Conservation (phyloP, 2,888 invertebrate species). For the Clepsis dumicolana region DNA sequence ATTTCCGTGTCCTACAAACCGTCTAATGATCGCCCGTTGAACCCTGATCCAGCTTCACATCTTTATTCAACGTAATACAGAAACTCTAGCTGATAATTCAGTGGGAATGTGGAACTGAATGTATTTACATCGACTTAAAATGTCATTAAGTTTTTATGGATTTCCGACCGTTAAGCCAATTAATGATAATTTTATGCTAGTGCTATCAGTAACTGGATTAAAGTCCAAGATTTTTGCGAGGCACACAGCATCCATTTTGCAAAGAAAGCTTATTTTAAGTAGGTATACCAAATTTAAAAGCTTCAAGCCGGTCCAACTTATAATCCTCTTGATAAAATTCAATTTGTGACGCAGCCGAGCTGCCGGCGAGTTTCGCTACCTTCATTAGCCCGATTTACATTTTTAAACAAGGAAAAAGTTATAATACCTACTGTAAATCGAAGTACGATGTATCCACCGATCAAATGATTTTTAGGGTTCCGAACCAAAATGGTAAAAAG, state of each 20-base stretch:
- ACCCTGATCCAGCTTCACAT: neutral
- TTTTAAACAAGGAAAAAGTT: neutral
- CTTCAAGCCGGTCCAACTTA: neutral
- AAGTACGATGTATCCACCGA: neutral
- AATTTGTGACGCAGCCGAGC: slow-evolving; percentile 9
- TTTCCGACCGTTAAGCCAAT: neutral
- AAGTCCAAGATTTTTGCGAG: neutral
- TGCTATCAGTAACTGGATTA: neutral
- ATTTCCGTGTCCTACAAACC: neutral
- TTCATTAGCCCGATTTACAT: slow-evolving; percentile 7
- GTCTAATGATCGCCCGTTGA: neutral
- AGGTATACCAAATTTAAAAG: slow-evolving; percentile 13
- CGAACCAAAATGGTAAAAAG: no score
- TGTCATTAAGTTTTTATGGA: neutral
- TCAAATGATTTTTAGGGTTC: no score
- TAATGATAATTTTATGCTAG: neutral
- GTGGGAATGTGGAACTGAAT: neutral
- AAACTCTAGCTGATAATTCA: neutral
- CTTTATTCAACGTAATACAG: slow-evolving; percentile 2
- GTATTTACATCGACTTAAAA: neutral
- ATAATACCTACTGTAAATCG: neutral
- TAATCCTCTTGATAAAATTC: slow-evolving; percentile 7
- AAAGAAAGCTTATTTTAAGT: neutral
- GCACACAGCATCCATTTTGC: neutral
- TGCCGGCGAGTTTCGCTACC: slow-evolving; percentile 5